phyloP scores from a whole-genome alignment of 2,113 vertebrate species.

The Prietella phreatophila region DNA sequence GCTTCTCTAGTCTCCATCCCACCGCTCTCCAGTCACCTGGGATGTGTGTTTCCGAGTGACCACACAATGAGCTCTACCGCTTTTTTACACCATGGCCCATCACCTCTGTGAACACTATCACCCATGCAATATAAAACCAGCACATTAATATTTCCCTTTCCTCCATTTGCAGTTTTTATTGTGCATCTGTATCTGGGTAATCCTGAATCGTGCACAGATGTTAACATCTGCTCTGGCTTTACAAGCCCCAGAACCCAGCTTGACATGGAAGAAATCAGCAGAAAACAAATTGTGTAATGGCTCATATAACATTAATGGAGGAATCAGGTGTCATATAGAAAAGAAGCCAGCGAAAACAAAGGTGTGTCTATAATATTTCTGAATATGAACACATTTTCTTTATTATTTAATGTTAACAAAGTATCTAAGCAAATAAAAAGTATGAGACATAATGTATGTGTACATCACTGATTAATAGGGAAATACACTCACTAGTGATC shows the following conservation, averaged over 20 bases:
- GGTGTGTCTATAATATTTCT: neutral
- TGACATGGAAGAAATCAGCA: constrained; percentile 60
- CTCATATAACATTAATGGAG: constrained; percentile 78
- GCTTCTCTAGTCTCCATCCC: neutral
- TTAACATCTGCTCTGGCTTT: constrained; percentile 97
- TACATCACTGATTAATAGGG: constrained; percentile 6
- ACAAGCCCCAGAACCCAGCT: constrained; percentile 84
- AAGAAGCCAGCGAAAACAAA: neutral
- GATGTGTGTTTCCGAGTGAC: constrained; percentile 43
- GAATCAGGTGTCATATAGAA: constrained; percentile 65
- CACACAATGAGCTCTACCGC: constrained; percentile 55
- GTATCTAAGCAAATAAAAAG: neutral
- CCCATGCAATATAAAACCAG: constrained; percentile 83
- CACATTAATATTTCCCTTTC: constrained; percentile 84
- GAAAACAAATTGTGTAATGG: constrained; percentile 80
- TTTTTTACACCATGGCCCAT: constrained; percentile 57
- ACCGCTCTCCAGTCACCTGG: constrained; percentile 21
- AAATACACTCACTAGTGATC: constrained; percentile 14
- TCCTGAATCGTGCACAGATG: constrained; percentile 95
- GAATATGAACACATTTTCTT: neutral
- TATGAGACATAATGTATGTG: neutral
- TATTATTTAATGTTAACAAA: neutral
- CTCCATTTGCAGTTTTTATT: constrained; percentile 86
- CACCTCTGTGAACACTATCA: constrained; percentile 69
- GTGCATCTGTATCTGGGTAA: constrained; percentile 86